These are phyloP conservation scores for Podarcis raffonei DNA, from an alignment of 2,113 vertebrate species.

Conservation along the genomic window DNA sequence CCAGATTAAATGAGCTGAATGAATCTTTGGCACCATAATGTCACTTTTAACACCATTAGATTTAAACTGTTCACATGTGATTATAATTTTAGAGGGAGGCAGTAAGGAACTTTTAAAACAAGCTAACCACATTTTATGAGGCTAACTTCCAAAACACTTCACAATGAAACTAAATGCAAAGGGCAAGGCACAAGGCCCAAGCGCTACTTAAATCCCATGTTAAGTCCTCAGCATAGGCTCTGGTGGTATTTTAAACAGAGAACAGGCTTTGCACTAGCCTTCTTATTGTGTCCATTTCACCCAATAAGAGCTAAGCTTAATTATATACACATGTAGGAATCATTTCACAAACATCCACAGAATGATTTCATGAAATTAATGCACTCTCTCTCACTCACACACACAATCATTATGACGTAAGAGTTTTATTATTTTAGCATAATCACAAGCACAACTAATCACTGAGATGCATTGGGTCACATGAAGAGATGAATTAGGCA, in stretches of 20 bases:
- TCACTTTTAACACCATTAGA: neutral
- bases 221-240: neutral
- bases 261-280: neutral
- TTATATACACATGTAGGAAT: neutral
- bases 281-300: conserved; percentile 7
- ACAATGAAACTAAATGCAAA: conserved; percentile 9
- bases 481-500: neutral
- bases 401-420: neutral
- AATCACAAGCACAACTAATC: neutral
- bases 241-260: neutral
- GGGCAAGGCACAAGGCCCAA: neutral
- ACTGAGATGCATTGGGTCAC: neutral
- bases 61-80: conserved; percentile 1
- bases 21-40: neutral
- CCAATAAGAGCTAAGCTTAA: neutral
- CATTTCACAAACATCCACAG: conserved; percentile 2
- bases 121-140: neutral
- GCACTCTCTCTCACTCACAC: neutral
- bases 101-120: conserved; percentile 9
- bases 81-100: neutral
- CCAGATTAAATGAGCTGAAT: conserved; percentile 24
- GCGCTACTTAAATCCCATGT: neutral
- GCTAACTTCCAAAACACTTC: neutral
- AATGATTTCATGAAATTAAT: neutral
- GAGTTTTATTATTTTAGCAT: neutral